A percentile compares a stretch with the other conserved stretches of the same genome.
Conservation (phyloP, 2,888 invertebrate species). For the Stenotaenia linearis region DNA sequence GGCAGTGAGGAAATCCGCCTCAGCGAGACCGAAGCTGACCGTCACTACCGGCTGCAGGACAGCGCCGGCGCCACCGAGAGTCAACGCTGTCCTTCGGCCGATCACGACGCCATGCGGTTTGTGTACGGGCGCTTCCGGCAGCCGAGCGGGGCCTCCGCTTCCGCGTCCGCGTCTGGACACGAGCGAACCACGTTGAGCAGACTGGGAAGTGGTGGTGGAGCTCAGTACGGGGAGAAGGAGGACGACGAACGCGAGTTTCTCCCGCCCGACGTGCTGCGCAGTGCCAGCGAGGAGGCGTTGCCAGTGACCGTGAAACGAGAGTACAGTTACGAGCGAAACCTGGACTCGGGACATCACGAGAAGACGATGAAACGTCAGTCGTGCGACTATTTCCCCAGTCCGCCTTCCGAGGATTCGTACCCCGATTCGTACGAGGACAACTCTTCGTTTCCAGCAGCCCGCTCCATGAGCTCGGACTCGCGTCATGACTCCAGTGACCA, state of each 20-base stretch:
- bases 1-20: slow-evolving; percentile 80
- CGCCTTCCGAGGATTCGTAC: slow-evolving; percentile 40
- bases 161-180: not conserved
- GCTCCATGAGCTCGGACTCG: slow-evolving; percentile 39
- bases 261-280: slow-evolving; percentile 39
- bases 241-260: slow-evolving; percentile 39
- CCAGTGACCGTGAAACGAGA: slow-evolving; percentile 39
- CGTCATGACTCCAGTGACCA: slow-evolving; percentile 37
- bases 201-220: too few relatives aligned
- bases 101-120: slow-evolving; percentile 54
- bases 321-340: slow-evolving; percentile 38
- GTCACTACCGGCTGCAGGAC: slow-evolving; percentile 66
- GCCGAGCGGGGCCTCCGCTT: slow-evolving; percentile 47
- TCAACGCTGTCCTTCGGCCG: slow-evolving; percentile 40
- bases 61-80: slow-evolving; percentile 21
- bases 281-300: slow-evolving; percentile 41
- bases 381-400: slow-evolving; percentile 40
- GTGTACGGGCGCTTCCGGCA: slow-evolving; percentile 58
- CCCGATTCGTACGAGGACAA: slow-evolving; percentile 39
- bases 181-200: slow-evolving; percentile 21
- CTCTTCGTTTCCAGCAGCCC: slow-evolving; percentile 37
- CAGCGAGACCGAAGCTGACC: slow-evolving; percentile 83
- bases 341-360: slow-evolving; percentile 38
- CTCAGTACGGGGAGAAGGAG: slow-evolving; percentile 48
- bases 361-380: slow-evolving; percentile 39